A percentile compares a stretch with the other conserved stretches of the same genome.
Evolutionary conservation across 2,888 invertebrate genomes (phyloP).

Genomic region (Drosophila meridionalis): DNA sequence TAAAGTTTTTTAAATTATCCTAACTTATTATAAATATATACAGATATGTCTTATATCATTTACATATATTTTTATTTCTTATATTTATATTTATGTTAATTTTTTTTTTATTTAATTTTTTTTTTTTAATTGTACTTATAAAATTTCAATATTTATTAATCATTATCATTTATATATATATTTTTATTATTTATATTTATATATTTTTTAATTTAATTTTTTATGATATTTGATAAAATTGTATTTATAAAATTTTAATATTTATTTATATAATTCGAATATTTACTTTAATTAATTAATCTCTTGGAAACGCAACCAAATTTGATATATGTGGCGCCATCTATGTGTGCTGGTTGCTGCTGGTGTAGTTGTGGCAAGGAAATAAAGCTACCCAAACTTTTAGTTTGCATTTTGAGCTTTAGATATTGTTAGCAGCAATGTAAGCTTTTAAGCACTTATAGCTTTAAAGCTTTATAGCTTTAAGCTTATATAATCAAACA

Average conservation of each 20-base stretch:
- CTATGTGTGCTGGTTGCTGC: slow-evolving; percentile 25
- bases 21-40: too few species aligned
- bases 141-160: too few species aligned
- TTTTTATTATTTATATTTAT: too few species aligned
- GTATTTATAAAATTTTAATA: not conserved
- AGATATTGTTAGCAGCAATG: too few species aligned
- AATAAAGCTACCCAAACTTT: not conserved
- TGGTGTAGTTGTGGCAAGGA: not conserved
- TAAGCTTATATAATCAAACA: not conserved
- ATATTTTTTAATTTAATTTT: too few species aligned
- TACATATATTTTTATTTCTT: too few species aligned
- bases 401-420: not conserved
- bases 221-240: not conserved
- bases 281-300: not conserved
- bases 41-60: too few species aligned
- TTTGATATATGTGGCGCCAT: slow-evolving; percentile 40
- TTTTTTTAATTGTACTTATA: too few species aligned
- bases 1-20: not conserved
- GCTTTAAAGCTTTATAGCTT: not conserved
- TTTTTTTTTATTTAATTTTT: not conserved
- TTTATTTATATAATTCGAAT: not conserved
- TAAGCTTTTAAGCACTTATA: too few species aligned
- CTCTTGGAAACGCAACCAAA: not conserved
- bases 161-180: too few species aligned
- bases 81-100: too few species aligned